phyloP scores from a whole-genome alignment of 2,888 invertebrate species.

The Tenthredo mesomela region DNA sequence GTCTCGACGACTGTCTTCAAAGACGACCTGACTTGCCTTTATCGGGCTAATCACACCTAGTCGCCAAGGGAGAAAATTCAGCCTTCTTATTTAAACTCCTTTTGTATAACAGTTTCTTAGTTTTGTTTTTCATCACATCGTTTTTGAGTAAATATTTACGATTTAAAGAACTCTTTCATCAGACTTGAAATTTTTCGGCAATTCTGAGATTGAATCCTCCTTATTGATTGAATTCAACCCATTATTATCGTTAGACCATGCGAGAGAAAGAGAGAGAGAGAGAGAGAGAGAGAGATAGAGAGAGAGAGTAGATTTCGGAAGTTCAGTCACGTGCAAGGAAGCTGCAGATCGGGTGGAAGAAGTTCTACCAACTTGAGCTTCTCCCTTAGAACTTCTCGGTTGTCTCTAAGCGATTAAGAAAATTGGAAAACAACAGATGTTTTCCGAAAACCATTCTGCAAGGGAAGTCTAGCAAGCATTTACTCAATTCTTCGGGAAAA shows the following conservation, averaged over 20 bases:
- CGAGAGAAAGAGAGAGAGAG: neutral
- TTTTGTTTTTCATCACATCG: neutral
- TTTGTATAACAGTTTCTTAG: neutral
- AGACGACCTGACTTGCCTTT: slow-evolving; percentile 59
- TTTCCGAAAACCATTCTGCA: slow-evolving; percentile 2
- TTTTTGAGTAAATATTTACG: neutral
- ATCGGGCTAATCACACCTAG: slow-evolving; percentile 60
- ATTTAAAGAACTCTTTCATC: neutral
- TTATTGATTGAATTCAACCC: neutral
- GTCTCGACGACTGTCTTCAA: slow-evolving; percentile 57
- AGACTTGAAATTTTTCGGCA: neutral
- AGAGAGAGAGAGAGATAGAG: neutral
- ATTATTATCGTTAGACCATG: neutral
- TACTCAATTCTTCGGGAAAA: neutral
- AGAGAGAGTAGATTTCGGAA: neutral
- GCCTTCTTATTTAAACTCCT: neutral
- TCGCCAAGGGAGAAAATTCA: slow-evolving; percentile 22
- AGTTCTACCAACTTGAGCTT: neutral
- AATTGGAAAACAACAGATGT: slow-evolving; percentile 44
- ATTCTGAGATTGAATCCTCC: neutral
- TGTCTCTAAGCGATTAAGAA: slow-evolving; percentile 30
- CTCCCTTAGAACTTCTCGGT: neutral
- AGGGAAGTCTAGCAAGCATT: neutral
- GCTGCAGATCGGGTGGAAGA: slow-evolving; percentile 4
- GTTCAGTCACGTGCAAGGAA: slow-evolving; percentile 28